Evolutionary conservation across 2,113 vertebrate species (phyloP).

Genomic region (Amphilophus citrinellus): DNA sequence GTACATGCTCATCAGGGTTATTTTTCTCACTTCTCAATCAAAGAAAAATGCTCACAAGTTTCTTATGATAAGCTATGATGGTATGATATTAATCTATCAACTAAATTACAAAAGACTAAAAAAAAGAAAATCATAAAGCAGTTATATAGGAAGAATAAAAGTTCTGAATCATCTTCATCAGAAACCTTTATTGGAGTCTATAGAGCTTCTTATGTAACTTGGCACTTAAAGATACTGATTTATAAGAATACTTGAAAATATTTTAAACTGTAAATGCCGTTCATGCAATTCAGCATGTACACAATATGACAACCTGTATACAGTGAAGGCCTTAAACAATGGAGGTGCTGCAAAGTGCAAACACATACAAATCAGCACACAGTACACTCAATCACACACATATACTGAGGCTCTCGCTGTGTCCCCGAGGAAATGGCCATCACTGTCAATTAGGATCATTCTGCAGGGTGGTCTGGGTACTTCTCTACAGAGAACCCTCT

Average conservation of each 20-base stretch:
- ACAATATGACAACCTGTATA: background rate
- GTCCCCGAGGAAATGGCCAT: conserved; percentile 52
- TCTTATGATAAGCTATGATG: too few relatives aligned
- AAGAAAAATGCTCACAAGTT: too few relatives aligned
- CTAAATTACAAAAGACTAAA: background rate
- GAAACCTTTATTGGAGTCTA: background rate
- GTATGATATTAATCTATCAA: background rate
- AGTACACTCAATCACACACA: background rate
- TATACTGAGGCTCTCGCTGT: background rate
- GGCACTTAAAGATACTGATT: background rate
- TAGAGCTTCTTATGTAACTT: background rate
- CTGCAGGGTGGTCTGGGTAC: conserved; percentile 45
- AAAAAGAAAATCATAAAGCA: conserved; percentile 1
- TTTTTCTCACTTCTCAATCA: background rate
- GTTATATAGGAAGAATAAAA: background rate
- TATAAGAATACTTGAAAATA: background rate
- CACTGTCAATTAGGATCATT: conserved; percentile 68
- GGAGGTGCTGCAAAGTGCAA: conserved; percentile 15
- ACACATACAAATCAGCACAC: conserved; percentile 12
- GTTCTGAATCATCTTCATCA: background rate
- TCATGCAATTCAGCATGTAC: background rate
- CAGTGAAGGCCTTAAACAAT: conserved; percentile 19
- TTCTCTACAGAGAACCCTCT: conserved; percentile 46
- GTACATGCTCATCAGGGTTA: background rate
- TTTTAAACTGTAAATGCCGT: background rate